A percentile compares a stretch with the other conserved stretches of the same genome.
These are phyloP conservation scores for Eupithecia centaureata DNA, from an alignment of 2,888 invertebrate species.

Conservation along the genomic window DNA sequence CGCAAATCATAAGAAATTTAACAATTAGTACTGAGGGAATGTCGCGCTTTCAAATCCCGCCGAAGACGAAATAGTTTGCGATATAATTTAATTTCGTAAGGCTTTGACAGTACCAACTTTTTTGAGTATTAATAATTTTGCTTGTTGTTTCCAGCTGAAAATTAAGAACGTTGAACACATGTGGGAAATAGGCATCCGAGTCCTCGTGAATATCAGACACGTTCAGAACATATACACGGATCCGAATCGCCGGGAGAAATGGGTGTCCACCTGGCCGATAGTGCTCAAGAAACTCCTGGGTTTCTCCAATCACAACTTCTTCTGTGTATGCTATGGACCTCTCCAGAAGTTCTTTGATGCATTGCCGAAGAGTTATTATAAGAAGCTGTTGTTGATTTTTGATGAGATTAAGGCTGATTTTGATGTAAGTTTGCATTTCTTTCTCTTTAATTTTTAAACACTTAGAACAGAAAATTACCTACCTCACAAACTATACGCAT, in stretches of 20 bases:
- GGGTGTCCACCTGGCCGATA: conserved; percentile 85
- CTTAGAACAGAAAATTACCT: too few species aligned
- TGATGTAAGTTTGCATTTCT: conserved; percentile 62
- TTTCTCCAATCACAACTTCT: conserved; percentile 87
- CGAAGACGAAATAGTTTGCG: too few species aligned
- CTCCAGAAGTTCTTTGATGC: conserved; percentile 84
- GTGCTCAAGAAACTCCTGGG: conserved; percentile 86
- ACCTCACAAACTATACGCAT: too few species aligned
- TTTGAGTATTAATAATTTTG: not conserved
- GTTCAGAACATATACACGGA: conserved; percentile 87
- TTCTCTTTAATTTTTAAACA: too few species aligned
- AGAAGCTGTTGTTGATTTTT: conserved; percentile 79
- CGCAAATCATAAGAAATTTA: too few species aligned
- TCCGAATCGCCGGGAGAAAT: conserved; percentile 85
- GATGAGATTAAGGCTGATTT: conserved; percentile 85
- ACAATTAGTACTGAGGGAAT: too few species aligned
- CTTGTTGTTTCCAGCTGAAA: conserved; percentile 74
- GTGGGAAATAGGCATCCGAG: conserved; percentile 84
- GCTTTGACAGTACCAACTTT: not conserved
- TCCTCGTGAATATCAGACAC: conserved; percentile 85
- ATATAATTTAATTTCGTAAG: not conserved
- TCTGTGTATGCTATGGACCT: conserved; percentile 86
- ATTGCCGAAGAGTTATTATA: conserved; percentile 82
- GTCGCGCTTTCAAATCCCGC: too few species aligned
- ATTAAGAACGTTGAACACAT: conserved; percentile 86